Base-by-base conservation (phyloP, 2,113 vertebrate species). In the Corythoichthys haematopterus region DNA sequence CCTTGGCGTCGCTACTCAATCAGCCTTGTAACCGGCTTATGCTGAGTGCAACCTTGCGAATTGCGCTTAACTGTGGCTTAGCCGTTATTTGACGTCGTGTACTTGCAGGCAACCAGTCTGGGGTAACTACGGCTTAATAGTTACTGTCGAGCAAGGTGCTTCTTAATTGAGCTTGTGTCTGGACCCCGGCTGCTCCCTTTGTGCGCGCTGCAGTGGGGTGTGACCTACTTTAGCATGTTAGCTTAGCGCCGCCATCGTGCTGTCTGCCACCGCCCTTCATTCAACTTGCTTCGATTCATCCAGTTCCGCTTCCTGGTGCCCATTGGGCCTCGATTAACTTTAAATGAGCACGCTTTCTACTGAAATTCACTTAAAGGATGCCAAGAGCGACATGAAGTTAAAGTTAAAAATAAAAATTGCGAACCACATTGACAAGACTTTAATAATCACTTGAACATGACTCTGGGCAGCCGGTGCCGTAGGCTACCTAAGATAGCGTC, bases 181-280 rank as follows among this genome's bases (percentile, higher is more conserved):
- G 53, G 68, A 38, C 68, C 61, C 43, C 48, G 76, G 69, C 79
- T 78, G 80, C 38, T 84, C 77, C 84, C 85, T 91, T 88, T 87
- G 84, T 89, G 87, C 80, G 78, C 53, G 71, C 78, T 90, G 88
- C 84, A 81, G 77, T 82, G 89, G 90, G 91, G 92, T 93, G 90
- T 92, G 92, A 91, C 92, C 91, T 92, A 91, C 79, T 92, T 91
- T 90, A 86, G 82, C 87, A 75, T 61, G 66, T 50, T 86, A 85
- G 85, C 85, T 46, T 57, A 57, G 55, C 55, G 81, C 87, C 58
- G 10, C 33, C 71, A 66, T 35, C 50, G 79, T 72, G 79, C 80
- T 81, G 79, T 46, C 78, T 83, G 80, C 46, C 77, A 56, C 46
- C 69, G 78, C 80, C 85, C 71, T 79, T 80, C 59, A 76, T 16